phyloP scores from a whole-genome alignment of 2,888 invertebrate species.

The Drosophila flavopinicola region DNA sequence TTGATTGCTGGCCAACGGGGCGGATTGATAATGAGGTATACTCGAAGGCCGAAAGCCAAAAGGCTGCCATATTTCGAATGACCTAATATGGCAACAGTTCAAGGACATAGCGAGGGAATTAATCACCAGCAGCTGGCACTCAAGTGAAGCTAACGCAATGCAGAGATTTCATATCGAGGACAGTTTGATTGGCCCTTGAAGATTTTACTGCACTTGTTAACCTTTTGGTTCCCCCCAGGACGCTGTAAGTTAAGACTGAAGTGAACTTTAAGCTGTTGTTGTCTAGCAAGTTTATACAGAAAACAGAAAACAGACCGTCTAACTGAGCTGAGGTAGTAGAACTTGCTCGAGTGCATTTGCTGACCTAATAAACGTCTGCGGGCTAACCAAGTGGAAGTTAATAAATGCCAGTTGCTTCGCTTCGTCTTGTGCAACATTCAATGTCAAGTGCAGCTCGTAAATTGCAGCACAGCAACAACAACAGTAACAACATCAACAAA shows the following conservation, averaged over 20 bases:
- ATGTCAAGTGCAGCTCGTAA: constrained; percentile 58
- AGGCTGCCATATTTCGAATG: background rate
- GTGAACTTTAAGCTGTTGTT: background rate
- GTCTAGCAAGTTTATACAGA: background rate
- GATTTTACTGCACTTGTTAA: background rate
- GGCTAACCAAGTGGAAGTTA: constrained; percentile 20
- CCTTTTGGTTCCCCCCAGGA: too few relatives aligned
- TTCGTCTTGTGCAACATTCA: constrained; percentile 32
- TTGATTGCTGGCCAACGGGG: background rate
- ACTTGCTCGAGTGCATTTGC: background rate
- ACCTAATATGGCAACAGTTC: too few relatives aligned
- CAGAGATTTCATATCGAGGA: background rate
- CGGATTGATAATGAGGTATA: background rate
- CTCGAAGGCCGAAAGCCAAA: background rate
- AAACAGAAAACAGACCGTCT: background rate
- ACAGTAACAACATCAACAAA: constrained; percentile 4
- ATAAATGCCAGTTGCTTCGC: constrained; percentile 42
- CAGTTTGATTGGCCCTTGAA: background rate
- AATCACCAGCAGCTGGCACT: background rate
- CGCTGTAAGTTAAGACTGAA: background rate
- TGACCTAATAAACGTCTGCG: constrained; percentile 15
- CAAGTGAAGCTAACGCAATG: background rate
- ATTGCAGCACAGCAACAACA: constrained; percentile 24
- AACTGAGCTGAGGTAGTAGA: background rate
- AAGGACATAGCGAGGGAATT: background rate